phyloP scores from a whole-genome alignment of 1,140 invertebrate species.

The Papilio polyxenes region DNA sequence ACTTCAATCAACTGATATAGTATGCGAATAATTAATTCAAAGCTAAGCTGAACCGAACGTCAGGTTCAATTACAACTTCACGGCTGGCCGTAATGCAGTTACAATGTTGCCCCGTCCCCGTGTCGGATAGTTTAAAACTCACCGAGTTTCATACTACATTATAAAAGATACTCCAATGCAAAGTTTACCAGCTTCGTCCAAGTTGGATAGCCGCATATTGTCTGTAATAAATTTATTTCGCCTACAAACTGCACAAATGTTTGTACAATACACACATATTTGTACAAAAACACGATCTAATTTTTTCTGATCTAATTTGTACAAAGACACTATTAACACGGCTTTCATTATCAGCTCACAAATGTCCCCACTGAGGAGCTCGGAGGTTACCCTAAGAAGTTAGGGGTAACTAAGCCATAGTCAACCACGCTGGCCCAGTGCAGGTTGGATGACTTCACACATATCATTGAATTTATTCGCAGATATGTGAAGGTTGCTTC shows the following conservation, averaged over 20 bases:
- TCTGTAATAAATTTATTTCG: background rate
- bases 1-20: background rate
- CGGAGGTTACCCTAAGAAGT: too few species aligned
- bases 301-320: too few species aligned
- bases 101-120: constrained; percentile 38
- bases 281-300: background rate
- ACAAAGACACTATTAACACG: too few species aligned
- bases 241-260: background rate
- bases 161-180: background rate
- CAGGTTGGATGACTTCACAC: too few species aligned
- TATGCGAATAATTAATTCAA: background rate
- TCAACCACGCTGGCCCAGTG: too few species aligned
- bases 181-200: background rate
- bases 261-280: background rate
- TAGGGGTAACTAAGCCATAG: too few species aligned
- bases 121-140: constrained; percentile 26
- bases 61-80: constrained; percentile 50
- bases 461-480: too few species aligned
- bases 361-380: too few species aligned
- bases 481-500: too few species aligned
- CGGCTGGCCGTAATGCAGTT: constrained; percentile 44
- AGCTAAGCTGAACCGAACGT: constrained; percentile 11
- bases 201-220: background rate
- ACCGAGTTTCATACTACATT: background rate
- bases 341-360: too few species aligned